phyloP scores from a whole-genome alignment of 2,113 vertebrate genomes.

The Leucopsar rothschildi region DNA sequence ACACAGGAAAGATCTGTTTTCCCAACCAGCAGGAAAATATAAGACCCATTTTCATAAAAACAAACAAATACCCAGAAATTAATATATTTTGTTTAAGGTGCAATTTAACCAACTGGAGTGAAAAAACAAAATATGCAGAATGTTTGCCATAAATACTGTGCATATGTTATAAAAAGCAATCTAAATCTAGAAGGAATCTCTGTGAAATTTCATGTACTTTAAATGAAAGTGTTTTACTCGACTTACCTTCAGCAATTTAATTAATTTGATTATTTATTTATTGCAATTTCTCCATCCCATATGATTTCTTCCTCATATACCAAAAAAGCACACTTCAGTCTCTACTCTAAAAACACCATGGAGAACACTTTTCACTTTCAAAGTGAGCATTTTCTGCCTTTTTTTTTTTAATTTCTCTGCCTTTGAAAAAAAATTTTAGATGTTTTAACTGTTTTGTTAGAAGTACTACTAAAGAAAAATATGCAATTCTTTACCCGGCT shows the following conservation, averaged over 20 bases:
- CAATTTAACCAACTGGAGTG: not conserved
- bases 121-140: not conserved
- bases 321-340: not conserved
- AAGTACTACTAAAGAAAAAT: not conserved
- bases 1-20: not conserved
- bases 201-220: not conserved
- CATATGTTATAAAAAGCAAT: not conserved
- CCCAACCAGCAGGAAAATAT: not conserved
- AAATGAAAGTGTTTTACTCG: not conserved
- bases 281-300: not conserved
- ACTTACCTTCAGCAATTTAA: not conserved
- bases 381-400: not conserved
- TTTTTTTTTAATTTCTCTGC: not conserved
- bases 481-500: slow-evolving; percentile 73
- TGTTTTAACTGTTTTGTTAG: not conserved
- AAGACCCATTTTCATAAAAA: not conserved
- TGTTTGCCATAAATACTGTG: not conserved
- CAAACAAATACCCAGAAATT: not conserved
- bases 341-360: not conserved
- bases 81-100: not conserved
- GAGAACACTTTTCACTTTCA: not conserved
- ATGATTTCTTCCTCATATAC: not conserved
- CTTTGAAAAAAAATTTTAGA: too few relatives aligned
- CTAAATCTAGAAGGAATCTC: not conserved
- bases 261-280: not conserved